Conservation (phyloP, 2,113 vertebrate genomes). For the Oncorhynchus kisutch region DNA sequence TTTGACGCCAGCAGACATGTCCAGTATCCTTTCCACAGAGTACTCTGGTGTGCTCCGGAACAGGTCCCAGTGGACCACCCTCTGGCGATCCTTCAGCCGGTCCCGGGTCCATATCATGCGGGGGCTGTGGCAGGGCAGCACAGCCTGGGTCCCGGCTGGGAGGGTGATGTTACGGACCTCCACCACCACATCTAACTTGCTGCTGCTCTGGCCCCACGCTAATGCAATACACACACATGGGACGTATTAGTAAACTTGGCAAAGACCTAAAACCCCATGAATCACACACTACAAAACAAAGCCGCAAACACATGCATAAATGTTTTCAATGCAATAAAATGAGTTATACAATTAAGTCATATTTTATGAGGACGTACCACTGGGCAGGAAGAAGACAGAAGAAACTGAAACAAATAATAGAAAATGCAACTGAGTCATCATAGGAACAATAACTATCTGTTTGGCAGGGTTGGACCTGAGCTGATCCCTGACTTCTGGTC, state of each 20-base stretch:
- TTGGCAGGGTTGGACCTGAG: background rate
- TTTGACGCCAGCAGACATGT: slow-evolving; percentile 87
- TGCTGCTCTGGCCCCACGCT: slow-evolving; percentile 68
- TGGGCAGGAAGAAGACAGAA: slow-evolving; percentile 52
- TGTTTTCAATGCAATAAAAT: background rate
- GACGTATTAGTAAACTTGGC: too few relatives aligned
- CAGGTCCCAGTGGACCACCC: slow-evolving; percentile 94
- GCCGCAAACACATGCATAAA: background rate
- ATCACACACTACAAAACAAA: background rate
- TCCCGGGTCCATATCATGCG: slow-evolving; percentile 92
- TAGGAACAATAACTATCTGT: background rate
- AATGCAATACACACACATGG: slow-evolving; percentile 13
- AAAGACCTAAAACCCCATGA: too few relatives aligned
- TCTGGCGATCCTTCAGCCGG: slow-evolving; percentile 87
- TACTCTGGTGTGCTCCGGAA: slow-evolving; percentile 69
- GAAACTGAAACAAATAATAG: slow-evolving; percentile 61
- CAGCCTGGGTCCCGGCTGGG: slow-evolving; percentile 65
- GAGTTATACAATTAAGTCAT: too few relatives aligned
- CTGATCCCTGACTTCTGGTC: background rate
- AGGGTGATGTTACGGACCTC: slow-evolving; percentile 80
- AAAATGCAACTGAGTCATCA: background rate
- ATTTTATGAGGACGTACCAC: slow-evolving; percentile 49
- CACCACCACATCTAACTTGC: slow-evolving; percentile 70
- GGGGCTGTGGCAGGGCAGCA: slow-evolving; percentile 86
- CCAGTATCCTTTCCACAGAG: slow-evolving; percentile 78